A percentile compares a stretch with the other conserved stretches of the same genome.
phyloP scores from a whole-genome alignment of 37 sponge, comb jelly and placozoan species.

The Beroe forskalii region DNA sequence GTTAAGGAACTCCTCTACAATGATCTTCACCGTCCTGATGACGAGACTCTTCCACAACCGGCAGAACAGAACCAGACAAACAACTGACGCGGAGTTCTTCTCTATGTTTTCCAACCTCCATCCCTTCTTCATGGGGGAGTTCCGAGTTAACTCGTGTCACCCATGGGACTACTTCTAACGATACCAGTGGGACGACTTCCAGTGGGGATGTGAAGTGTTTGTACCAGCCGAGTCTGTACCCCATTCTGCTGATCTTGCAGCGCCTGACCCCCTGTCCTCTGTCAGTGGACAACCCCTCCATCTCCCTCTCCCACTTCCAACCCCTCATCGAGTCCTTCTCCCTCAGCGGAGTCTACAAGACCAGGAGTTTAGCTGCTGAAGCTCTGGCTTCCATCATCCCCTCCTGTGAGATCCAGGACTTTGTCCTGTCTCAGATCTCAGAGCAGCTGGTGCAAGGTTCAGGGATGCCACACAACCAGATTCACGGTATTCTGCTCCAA shows the following conservation, averaged over 20 bases:
- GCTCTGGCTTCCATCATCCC: not conserved
- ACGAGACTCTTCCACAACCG: constrained; percentile 15
- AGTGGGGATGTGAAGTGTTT: not conserved
- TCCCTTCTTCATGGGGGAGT: constrained; percentile 22
- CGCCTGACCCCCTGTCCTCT: constrained; percentile 9
- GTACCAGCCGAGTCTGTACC: constrained; percentile 33
- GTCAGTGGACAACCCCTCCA: not conserved
- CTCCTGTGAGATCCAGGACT: not conserved
- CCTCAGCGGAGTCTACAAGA: constrained; percentile 7
- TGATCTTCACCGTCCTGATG: not conserved
- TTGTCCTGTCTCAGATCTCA: not conserved
- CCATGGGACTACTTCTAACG: no score
- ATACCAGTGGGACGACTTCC: no score
- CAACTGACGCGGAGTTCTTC: constrained; percentile 4
- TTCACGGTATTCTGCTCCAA: constrained; percentile 12
- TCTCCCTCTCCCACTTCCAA: not conserved
- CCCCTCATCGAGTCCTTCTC: not conserved
- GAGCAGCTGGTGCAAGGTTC: no score
- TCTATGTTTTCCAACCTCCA: constrained; percentile 26
- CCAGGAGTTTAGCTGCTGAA: constrained; percentile 9
- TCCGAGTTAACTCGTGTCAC: no score
- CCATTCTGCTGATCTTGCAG: constrained; percentile 4
- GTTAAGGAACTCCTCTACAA: constrained; percentile 17
- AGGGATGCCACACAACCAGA: no score
- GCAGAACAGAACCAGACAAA: not conserved